Evolutionary conservation across 2,113 vertebrate species (phyloP).

Genomic region (Eretmochelys imbricata): DNA sequence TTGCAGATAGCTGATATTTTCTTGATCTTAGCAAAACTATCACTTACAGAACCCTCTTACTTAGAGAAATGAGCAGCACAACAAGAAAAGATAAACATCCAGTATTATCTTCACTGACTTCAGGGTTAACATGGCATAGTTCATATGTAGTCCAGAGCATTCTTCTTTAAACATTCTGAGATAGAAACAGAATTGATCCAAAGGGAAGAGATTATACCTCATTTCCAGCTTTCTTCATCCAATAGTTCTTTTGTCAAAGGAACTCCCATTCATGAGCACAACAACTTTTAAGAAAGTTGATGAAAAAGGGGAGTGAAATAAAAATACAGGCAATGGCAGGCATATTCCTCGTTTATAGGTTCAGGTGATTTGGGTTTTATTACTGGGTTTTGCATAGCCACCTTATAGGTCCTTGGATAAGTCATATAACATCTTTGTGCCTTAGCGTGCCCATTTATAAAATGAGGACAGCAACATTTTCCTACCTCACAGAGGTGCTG

Average conservation of each 20-base stretch:
- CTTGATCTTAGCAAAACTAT: background rate
- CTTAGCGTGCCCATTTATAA: background rate
- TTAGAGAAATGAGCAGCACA: background rate
- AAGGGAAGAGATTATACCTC: background rate
- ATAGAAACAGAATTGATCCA: background rate
- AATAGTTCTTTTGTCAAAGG: background rate
- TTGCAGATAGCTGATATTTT: background rate
- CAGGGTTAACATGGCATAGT: background rate
- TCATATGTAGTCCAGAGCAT: background rate
- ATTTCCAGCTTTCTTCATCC: background rate
- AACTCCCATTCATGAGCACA: background rate
- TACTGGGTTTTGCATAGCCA: background rate
- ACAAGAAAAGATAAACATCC: background rate
- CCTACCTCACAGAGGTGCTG: background rate
- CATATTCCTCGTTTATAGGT: background rate
- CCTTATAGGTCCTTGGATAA: background rate
- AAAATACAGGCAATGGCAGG: background rate
- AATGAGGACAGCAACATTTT: background rate
- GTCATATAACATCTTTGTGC: background rate
- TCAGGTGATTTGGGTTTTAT: background rate
- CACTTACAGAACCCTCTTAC: background rate
- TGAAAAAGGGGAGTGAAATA: background rate
- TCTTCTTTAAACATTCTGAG: background rate
- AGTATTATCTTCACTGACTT: background rate
- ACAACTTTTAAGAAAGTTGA: background rate